Base-by-base conservation (phyloP, 2,113 vertebrate genomes). In the Desmodus rotundus region DNA sequence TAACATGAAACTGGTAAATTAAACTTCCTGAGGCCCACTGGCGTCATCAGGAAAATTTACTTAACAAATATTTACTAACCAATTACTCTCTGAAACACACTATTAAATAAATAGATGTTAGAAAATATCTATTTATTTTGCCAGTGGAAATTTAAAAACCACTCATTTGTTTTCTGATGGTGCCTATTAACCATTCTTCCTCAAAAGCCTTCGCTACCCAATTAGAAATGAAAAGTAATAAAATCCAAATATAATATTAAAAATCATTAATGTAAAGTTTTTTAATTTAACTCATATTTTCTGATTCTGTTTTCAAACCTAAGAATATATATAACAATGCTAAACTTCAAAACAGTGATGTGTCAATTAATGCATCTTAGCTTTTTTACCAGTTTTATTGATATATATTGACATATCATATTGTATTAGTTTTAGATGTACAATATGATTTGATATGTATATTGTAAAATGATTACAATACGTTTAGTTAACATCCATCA, bases 31-130 rank as follows among this genome's bases (percentile, higher is more conserved):
- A 61, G 61, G 58, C 28, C 65, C 52, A 61, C 17, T 68, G 28
- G 36, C 15, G 7, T 81, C 84, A 90, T 54, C 12, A 65, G 65
- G 80, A 95, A 90, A 77, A 45, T 28, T 16, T 83, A 92, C 76
- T 95, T 89, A 90, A 85, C 50, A 91, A 65, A 76, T 82, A 80
- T 52, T 83, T 89, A 82, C 72, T 52, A 96, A 41, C 14, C 68
- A 94, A 65, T 68, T 74, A 54, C 67, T 93, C 65, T 72, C 41
- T 87, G 24, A 93, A 94, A 84, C 50, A 19, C 10, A 78, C 7
- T 68, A 61, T 33, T 65, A 91, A 91, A 41, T 88, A 94, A 78
- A 65, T 38, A 77, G 17, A 33, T 50, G 4, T 86, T 80, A 13
- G 31, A 91, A 84, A 90, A n/a, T 86, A 87, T 56, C 33, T 28